Evolutionary conservation across 2,797 vertebrate species (phyloP), one percentile per base, ranked within the genome.

Genomic region (Eulemur mongoz): DNA sequence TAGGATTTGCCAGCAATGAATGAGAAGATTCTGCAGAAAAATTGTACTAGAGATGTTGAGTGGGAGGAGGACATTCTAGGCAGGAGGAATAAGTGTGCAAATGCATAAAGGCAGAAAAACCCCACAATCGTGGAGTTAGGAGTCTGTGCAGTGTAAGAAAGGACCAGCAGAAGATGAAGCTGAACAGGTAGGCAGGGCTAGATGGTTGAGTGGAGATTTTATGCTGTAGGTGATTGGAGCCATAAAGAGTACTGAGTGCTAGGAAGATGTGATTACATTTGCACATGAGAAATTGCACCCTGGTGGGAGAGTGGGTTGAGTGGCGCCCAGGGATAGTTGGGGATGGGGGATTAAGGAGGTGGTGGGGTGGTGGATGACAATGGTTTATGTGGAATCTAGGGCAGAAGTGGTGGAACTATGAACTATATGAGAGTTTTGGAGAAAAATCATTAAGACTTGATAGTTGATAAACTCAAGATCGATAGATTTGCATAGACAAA

Each of bases 11-110:
- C 54, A 63, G 48, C 76, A 70, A n/a, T 65, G 52, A 85, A 57
- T 81, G 81, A 95, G 81, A 87, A 84, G 84, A 38, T 86, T 87
- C 70, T 70, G 48, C n/a, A 61, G 80, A 63, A 61, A 93, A 84
- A 69, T 43, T 67, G 40, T 69, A 38, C 80, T 38, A 4, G 61
- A 85, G 78, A 85, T 69, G 45, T 72, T 35, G n/a, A 95, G 63
- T 59, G 69, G 83, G 80, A 90, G 89, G 70, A 63, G 83, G 63
- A 45, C 40, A 18, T 87, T 82, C 85, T 32, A 89, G 63, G 87
- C 63, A 83, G 82, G 82, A 80, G 48, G 43, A 65, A 50, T 69
- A 72, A 79, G 52, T 38, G n/a, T 96, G 57, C 70, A 87, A 87
- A 67, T 20, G 17, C 20, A 15, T 17, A 17, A 20, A 83, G 25